Percentiles rank a stretch among this genome's conserved stretches.
Conservation (phyloP, 2,888 invertebrate genomes). For the Eristalinus aeneus region DNA sequence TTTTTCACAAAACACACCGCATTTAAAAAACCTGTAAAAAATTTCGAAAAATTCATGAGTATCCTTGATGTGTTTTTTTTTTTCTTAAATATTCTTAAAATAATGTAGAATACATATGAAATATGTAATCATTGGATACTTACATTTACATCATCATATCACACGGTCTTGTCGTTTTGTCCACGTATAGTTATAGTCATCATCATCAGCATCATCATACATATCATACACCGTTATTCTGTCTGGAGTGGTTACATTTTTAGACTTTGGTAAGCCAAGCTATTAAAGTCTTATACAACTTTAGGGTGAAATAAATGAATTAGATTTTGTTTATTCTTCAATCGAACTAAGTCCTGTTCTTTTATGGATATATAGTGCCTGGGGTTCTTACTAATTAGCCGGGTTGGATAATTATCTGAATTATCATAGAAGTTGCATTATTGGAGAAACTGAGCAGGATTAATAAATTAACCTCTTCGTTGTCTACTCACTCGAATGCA, state of each 20-base stretch:
- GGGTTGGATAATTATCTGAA: no score
- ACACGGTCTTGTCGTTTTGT: constrained; percentile 63
- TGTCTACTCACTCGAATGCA: no score
- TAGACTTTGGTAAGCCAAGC: background rate
- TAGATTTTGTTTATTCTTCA: background rate
- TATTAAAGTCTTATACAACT: background rate
- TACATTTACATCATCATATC: constrained; percentile 63
- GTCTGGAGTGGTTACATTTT: background rate
- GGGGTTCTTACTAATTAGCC: no score
- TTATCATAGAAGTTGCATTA: no score
- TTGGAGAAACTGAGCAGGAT: no score
- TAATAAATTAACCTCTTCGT: no score
- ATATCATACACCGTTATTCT: background rate
- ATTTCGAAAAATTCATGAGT: constrained; percentile 62
- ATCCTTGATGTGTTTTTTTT: constrained; percentile 45
- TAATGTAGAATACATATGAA: constrained; percentile 35
- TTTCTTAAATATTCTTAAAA: background rate
- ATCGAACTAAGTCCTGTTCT: background rate
- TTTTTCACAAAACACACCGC: constrained; percentile 38
- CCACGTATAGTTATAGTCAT: constrained; percentile 53
- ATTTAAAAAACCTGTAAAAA: constrained; percentile 64
- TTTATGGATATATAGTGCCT: background rate
- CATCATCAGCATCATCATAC: constrained; percentile 34
- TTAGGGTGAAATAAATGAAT: background rate
- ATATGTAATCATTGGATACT: constrained; percentile 49